Percentiles rank a stretch among this genome's conserved stretches.
These are phyloP conservation scores for Leiothrix lutea DNA, from an alignment of 2,113 vertebrate genomes.

Conservation along the genomic window DNA sequence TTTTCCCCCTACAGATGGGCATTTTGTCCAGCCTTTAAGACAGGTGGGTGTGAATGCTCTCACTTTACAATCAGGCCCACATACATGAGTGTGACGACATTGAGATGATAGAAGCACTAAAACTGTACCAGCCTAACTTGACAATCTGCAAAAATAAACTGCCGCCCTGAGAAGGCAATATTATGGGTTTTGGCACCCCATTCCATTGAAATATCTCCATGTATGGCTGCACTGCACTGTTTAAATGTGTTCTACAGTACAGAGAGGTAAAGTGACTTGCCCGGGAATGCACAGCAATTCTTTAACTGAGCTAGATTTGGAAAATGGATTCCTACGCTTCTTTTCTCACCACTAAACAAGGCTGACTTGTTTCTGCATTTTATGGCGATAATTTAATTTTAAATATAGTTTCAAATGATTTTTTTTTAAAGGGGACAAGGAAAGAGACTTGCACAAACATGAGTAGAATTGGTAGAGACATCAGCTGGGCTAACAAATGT, in stretches of 20 bases:
- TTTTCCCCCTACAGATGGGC: too few relatives aligned
- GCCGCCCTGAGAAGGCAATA: neutral
- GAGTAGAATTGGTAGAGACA: neutral
- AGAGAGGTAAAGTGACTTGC: neutral
- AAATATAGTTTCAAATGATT: neutral
- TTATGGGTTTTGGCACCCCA: neutral
- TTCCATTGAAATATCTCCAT: neutral
- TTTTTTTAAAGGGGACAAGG: neutral
- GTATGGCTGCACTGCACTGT: neutral
- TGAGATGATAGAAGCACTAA: neutral
- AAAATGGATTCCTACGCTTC: neutral
- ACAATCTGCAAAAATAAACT: neutral
- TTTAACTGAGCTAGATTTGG: neutral
- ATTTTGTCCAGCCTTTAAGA: neutral
- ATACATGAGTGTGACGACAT: neutral
- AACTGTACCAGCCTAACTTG: neutral
- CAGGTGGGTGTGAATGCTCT: neutral
- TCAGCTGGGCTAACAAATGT: neutral
- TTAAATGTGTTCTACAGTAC: neutral
- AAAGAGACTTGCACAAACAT: neutral
- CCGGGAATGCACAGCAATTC: neutral
- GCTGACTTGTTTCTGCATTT: neutral
- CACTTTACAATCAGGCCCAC: neutral
- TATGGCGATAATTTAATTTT: neutral
- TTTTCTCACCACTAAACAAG: neutral